phyloP scores from a whole-genome alignment of 2,113 vertebrate species.

The Sinocyclocheilus anophthalmus region DNA sequence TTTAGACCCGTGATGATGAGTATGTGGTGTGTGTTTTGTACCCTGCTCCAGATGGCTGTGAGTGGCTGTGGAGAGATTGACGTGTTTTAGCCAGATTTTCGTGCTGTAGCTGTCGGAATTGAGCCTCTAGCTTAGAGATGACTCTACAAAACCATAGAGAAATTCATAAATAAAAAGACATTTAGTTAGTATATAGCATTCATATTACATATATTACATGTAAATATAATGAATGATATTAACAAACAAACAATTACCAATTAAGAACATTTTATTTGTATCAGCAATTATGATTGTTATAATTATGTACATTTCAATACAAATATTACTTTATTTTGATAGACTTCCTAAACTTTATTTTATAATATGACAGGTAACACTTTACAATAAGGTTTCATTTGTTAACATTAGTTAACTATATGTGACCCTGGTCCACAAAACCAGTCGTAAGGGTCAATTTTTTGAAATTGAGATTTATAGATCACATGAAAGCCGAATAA shows the following conservation, averaged over 20 bases:
- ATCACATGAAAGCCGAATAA: no score
- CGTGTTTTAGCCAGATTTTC: conserved; percentile 82
- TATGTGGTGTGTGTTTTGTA: conserved; percentile 59
- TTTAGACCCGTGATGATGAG: background rate
- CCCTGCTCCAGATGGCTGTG: conserved; percentile 78
- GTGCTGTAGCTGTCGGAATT: conserved; percentile 93
- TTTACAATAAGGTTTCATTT: no score
- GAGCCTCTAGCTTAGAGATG: conserved; percentile 89
- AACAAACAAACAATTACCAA: background rate
- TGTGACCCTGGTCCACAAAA: no score
- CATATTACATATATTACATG: background rate
- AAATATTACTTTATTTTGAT: background rate
- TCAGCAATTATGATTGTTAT: background rate
- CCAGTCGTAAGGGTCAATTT: no score
- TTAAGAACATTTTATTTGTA: background rate
- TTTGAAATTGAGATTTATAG: no score
- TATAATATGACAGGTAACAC: no score
- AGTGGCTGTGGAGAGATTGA: conserved; percentile 68
- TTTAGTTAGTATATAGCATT: background rate
- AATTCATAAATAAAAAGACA: background rate
- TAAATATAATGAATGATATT: background rate
- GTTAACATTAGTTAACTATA: no score
- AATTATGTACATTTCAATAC: background rate
- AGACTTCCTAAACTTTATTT: no score
- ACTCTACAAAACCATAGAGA: conserved; percentile 73